Evolutionary conservation across 2,888 invertebrate species (phyloP).

Genomic region (Leptinotarsa haldemani): DNA sequence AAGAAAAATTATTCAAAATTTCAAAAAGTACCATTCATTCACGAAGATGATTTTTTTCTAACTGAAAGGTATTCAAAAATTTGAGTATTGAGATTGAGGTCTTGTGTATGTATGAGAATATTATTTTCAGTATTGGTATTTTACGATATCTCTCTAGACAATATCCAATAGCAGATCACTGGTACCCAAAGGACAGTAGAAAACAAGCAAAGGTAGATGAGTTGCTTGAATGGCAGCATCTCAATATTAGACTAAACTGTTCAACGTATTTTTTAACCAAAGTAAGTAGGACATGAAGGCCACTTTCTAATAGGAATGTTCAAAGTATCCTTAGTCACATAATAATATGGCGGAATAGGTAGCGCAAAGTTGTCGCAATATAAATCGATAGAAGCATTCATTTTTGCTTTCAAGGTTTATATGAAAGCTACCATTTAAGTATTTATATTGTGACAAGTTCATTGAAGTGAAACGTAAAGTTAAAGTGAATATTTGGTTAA

Average conservation of each 20-base stretch:
- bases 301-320: background rate
- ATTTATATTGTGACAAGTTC: no score
- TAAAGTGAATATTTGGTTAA: no score
- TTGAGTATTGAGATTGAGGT: background rate
- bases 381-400: no score
- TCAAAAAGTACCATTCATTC: constrained; percentile 70
- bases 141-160: constrained; percentile 75
- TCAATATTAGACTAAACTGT: constrained; percentile 72
- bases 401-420: no score
- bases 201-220: constrained; percentile 77
- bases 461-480: no score
- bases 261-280: constrained; percentile 71
- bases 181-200: constrained; percentile 75
- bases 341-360: no score
- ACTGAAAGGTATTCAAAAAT: constrained; percentile 66
- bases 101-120: background rate
- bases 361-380: no score
- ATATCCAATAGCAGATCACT: constrained; percentile 69
- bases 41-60: constrained; percentile 69
- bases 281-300: constrained; percentile 63
- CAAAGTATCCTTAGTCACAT: no score
- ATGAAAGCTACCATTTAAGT: no score
- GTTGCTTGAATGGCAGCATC: constrained; percentile 82
- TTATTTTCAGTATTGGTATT: constrained; percentile 75
- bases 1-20: constrained; percentile 68